Percentiles rank a stretch among this genome's conserved stretches.
Conservation (phyloP, 2,888 invertebrate genomes). For the Chymomyza amoena region DNA sequence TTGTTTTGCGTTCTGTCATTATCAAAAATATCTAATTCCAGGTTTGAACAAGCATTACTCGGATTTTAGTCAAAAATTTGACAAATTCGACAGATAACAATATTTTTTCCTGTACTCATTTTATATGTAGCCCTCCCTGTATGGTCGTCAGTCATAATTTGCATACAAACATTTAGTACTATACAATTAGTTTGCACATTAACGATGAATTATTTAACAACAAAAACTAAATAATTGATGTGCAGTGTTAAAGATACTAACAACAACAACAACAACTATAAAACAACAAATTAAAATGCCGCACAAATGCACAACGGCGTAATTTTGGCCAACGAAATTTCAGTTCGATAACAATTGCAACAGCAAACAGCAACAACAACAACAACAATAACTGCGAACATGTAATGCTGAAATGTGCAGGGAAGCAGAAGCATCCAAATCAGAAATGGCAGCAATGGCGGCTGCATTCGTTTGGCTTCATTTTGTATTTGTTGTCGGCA, state of each 20-base stretch:
- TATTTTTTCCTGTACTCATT: background rate
- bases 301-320: constrained; percentile 26
- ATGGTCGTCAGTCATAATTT: constrained; percentile 26
- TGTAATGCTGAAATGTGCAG: background rate
- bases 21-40: too few relatives aligned
- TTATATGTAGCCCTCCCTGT: background rate
- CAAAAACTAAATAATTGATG: constrained; percentile 23
- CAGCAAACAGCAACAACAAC: constrained; percentile 10
- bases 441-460: constrained; percentile 24
- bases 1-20: too few relatives aligned
- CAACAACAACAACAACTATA: constrained; percentile 3
- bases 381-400: constrained; percentile 17
- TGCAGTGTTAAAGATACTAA: constrained; percentile 18
- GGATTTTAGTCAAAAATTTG: too few relatives aligned
- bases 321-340: constrained; percentile 34
- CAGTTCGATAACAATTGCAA: constrained; percentile 40
- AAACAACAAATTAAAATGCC: constrained; percentile 1
- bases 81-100: too few relatives aligned
- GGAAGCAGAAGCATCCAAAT: constrained; percentile 30
- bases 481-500: constrained; percentile 35
- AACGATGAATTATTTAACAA: constrained; percentile 56
- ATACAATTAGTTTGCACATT: constrained; percentile 49
- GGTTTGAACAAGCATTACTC: too few relatives aligned
- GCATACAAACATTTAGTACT: constrained; percentile 25
- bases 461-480: constrained; percentile 25